Conservation (phyloP, 2,888 invertebrate genomes). For the Caenorhabditis sinica region DNA sequence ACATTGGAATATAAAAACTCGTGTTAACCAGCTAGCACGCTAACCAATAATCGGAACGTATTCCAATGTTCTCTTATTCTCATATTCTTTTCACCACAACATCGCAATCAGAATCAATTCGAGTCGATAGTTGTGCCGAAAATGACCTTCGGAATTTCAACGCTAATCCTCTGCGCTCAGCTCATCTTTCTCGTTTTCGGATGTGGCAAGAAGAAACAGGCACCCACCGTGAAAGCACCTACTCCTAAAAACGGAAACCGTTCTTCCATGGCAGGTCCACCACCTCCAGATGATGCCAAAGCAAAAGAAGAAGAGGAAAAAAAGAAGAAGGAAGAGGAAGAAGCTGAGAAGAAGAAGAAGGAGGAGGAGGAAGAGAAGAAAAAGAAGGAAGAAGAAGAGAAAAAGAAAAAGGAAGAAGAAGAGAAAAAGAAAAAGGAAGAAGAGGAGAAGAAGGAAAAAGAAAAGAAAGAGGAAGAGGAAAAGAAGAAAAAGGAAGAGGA, state of each 20-base stretch:
- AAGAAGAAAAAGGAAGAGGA: slow-evolving; percentile 11
- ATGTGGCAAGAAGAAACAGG: slow-evolving; percentile 26
- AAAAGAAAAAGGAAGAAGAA: slow-evolving; percentile 21
- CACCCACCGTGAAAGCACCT: background rate
- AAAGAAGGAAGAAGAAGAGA: slow-evolving; percentile 7
- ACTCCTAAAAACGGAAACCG: slow-evolving; percentile 17
- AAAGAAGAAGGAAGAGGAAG: slow-evolving; percentile 16
- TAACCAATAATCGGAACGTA: background rate
- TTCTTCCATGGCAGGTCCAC: slow-evolving; percentile 21
- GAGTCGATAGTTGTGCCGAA: slow-evolving; percentile 20
- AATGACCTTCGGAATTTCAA: slow-evolving; percentile 29
- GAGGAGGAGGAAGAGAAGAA: slow-evolving; percentile 17
- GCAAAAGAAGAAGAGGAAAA: slow-evolving; percentile 15
- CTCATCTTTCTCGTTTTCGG: slow-evolving; percentile 13
- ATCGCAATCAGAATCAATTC: slow-evolving; percentile 15
- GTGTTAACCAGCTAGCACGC: slow-evolving; percentile 7
- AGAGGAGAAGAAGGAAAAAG: slow-evolving; percentile 21
- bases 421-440: slow-evolving; percentile 29
- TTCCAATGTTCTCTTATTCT: background rate
- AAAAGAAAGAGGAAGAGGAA: slow-evolving; percentile 17
- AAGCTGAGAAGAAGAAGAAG: slow-evolving; percentile 2
- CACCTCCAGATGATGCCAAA: slow-evolving; percentile 12
- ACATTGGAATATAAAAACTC: background rate
- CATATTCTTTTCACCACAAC: background rate
- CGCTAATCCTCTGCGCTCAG: slow-evolving; percentile 12